These are phyloP conservation scores for Nothobranchius kuhntae DNA, from an alignment of 2,113 vertebrate genomes.

Conservation along the genomic window DNA sequence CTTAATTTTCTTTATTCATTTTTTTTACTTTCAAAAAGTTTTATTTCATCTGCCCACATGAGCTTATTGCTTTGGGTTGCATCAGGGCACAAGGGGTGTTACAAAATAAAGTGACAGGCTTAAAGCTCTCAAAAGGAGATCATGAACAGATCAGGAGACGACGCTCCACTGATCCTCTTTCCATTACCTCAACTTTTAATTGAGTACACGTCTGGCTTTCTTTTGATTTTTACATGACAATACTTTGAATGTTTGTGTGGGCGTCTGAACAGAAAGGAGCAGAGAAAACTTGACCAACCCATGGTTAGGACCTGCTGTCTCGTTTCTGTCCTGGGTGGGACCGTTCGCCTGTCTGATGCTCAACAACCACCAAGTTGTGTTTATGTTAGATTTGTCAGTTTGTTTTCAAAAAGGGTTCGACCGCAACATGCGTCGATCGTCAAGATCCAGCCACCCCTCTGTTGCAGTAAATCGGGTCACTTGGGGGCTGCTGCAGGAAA, in stretches of 20 bases:
- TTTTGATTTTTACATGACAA: not conserved
- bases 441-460: conserved; percentile 28
- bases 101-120: not conserved
- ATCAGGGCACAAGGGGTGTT: conserved; percentile 28
- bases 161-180: conserved; percentile 5
- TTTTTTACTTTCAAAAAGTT: conserved; percentile 26
- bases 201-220: not conserved
- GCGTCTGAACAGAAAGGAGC: conserved; percentile 14
- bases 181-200: conserved; percentile 4
- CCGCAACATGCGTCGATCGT: conserved; percentile 47
- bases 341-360: conserved; percentile 35
- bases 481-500: conserved; percentile 14
- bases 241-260: conserved; percentile 6
- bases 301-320: conserved; percentile 26
- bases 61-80: conserved; percentile 30
- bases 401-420: conserved; percentile 65
- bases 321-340: conserved; percentile 42
- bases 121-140: conserved; percentile 24
- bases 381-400: conserved; percentile 64
- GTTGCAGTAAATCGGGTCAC: conserved; percentile 20
- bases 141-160: not conserved
- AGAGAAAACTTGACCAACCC: conserved; percentile 27
- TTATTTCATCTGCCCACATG: conserved; percentile 34
- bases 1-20: conserved; percentile 16
- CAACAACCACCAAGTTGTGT: conserved; percentile 47